Conservation (phyloP, 1,140 invertebrate species). For the Zeugodacus cucurbitae region DNA sequence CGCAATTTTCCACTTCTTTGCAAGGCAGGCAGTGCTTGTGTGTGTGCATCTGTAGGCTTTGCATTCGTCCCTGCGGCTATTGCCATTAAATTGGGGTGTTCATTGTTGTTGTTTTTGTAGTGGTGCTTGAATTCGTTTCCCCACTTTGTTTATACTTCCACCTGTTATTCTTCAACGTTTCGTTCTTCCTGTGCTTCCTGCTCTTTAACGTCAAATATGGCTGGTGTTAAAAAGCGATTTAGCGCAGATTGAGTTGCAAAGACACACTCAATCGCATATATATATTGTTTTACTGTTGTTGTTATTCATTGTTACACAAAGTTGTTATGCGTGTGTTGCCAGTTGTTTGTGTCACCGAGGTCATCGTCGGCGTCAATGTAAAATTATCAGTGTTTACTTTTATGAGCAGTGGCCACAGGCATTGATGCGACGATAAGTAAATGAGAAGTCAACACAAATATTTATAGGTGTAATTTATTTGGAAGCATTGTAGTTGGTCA, state of each 20-base stretch:
- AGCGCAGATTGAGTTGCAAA: background rate
- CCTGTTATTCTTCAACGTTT: background rate
- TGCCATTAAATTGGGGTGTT: background rate
- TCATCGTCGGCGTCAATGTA: background rate
- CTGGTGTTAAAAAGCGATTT: background rate
- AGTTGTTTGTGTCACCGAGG: background rate
- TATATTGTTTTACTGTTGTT: background rate
- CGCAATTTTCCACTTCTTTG: background rate
- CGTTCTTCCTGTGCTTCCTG: background rate
- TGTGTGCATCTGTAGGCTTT: background rate
- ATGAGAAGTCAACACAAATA: background rate
- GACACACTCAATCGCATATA: background rate
- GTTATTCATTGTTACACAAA: background rate
- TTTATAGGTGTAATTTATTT: background rate
- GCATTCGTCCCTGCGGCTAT: background rate
- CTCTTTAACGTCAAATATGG: slow-evolving; percentile 16
- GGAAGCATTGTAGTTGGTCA: background rate
- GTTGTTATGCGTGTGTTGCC: background rate
- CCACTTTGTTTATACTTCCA: background rate
- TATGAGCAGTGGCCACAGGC: background rate
- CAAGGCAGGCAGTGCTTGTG: background rate
- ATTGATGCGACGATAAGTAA: background rate
- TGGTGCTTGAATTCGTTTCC: background rate
- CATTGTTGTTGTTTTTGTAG: background rate
- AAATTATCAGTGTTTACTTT: background rate